These are phyloP conservation scores for Drosophila subpulchrella DNA, from an alignment of 1,140 invertebrate species.

Conservation along the genomic window DNA sequence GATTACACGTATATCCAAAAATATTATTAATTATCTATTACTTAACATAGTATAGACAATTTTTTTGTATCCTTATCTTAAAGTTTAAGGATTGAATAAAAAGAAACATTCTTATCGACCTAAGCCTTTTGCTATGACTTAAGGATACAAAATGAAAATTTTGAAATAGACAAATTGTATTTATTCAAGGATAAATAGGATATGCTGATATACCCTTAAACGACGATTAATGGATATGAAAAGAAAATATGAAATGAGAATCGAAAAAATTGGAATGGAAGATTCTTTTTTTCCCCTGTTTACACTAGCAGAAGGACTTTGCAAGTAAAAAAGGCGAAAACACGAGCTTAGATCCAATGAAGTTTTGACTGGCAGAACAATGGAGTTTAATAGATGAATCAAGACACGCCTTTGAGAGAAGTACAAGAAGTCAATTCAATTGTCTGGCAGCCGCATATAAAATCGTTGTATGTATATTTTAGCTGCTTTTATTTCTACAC, in stretches of 20 bases:
- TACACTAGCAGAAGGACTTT: neutral
- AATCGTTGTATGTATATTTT: conserved; percentile 53
- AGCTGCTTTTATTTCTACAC: conserved; percentile 24
- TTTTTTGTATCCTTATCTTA: no score
- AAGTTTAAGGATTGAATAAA: no score
- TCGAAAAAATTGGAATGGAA: neutral
- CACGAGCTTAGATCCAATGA: conserved; percentile 23
- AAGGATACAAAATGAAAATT: neutral
- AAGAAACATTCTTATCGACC: no score
- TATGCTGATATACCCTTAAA: neutral
- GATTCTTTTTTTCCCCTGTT: conserved; percentile 8
- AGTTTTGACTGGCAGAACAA: conserved; percentile 34
- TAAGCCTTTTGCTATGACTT: no score
- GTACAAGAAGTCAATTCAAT: conserved; percentile 69
- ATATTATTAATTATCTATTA: no score
- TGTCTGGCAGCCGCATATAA: conserved; percentile 66
- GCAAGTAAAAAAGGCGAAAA: conserved; percentile 15
- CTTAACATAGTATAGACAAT: no score
- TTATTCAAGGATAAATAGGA: neutral
- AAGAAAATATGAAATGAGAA: neutral
- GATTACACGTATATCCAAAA: no score
- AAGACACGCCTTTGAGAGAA: conserved; percentile 28
- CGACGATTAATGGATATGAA: neutral
- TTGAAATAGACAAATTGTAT: neutral
- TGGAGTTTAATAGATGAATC: conserved; percentile 44